Evolutionary conservation across 2,888 invertebrate genomes (phyloP), one percentile per base, ranked within the genome.

Genomic region (Anaspis maculata): DNA sequence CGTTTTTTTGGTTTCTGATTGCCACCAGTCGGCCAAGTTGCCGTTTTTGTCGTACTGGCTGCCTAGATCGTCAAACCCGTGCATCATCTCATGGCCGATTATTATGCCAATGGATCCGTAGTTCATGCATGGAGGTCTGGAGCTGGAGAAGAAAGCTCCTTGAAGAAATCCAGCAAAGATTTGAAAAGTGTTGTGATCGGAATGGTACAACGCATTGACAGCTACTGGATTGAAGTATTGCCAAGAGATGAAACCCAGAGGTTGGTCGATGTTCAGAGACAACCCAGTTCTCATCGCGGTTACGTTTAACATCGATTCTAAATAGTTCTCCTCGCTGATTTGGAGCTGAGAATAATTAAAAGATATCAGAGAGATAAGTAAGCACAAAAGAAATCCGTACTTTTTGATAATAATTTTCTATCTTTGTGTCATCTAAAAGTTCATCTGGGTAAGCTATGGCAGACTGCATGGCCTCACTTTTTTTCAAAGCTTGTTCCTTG

Each of bases 1-100:
- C 24, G 77, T 76, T 43, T 76, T 72, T 52, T 86, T 83, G 1
- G 90, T 89, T 40, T 71, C 68, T 28, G 79, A 71, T 45, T 81
- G 77, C 89, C 90, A 91, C 91, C 91, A 91, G 54, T 89, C 85
- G 2, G 81, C 74, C 37, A 90, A 67, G 63, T 90, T 89, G 9
- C 91, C 91, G 43, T 83, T 74, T 39, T 82, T 79, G 63, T 91
- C 88, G 55, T 85, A 91, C 68, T 88, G 86, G 16, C 89, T 76
- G 32, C 91, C 87, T 70, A 52, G 77, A 56, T 83, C 82, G 55
- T 85, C 85, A 51, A 86, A 86, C 3, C 85, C 85, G 54, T 88
- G 88, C 0, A 85, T 86, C 28, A 88, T 85, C 67, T 88, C 88
- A 56, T 88, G 88, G 1, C 86, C 86, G 52, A 87, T 86, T 7